A percentile compares a stretch with the other conserved stretches of the same genome.
These are phyloP conservation scores for Lycocerus yunnanus DNA, from an alignment of 2,888 invertebrate species.

Conservation along the genomic window DNA sequence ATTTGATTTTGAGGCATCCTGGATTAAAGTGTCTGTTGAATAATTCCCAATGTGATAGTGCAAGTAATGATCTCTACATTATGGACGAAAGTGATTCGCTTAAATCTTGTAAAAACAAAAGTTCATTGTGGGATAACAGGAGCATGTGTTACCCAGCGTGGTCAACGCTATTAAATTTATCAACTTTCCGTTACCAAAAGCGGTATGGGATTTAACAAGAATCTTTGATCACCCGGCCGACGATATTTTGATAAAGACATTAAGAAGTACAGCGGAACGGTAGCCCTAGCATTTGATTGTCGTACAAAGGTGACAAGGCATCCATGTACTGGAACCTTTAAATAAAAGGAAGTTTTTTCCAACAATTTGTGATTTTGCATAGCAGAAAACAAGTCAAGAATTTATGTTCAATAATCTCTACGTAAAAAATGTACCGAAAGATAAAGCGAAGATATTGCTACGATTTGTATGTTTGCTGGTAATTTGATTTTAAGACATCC, in stretches of 20 bases:
- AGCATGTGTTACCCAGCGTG: constrained; percentile 74
- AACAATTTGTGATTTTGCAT: constrained; percentile 2
- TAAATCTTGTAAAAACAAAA: constrained; percentile 80
- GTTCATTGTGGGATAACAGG: constrained; percentile 92
- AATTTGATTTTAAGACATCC: constrained; percentile 71
- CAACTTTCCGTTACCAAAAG: constrained; percentile 65
- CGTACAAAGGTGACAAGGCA: constrained; percentile 66
- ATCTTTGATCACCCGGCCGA: constrained; percentile 68
- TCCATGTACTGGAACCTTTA: constrained; percentile 69
- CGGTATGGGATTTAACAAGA: constrained; percentile 71
- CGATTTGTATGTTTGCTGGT: no score
- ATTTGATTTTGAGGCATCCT: constrained; percentile 80
- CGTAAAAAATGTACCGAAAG: no score
- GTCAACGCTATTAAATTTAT: constrained; percentile 77
- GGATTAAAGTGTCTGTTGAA: constrained; percentile 72
- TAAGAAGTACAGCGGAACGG: constrained; percentile 73
- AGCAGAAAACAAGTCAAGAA: no score
- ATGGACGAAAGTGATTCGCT: constrained; percentile 80
- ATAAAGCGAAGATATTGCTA: no score
- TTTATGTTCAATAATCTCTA: no score
- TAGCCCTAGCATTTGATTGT: constrained; percentile 74
- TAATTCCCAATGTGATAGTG: constrained; percentile 56
- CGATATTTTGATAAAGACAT: constrained; percentile 76
- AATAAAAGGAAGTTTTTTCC: constrained; percentile 10
- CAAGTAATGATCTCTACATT: constrained; percentile 79